These are phyloP conservation scores for Diorhabda sublineata DNA, from an alignment of 1,140 invertebrate species.

Conservation along the genomic window DNA sequence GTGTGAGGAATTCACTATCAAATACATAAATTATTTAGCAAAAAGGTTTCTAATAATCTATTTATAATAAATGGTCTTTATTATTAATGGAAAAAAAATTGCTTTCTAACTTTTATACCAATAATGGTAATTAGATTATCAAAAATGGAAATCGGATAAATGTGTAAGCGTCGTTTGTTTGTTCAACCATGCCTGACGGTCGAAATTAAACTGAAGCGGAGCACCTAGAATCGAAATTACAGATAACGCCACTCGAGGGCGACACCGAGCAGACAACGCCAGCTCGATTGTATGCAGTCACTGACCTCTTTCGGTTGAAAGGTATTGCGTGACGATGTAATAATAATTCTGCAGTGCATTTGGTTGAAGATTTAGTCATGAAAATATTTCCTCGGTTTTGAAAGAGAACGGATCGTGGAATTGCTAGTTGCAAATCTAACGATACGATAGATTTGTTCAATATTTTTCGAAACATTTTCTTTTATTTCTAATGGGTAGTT, in stretches of 20 bases:
- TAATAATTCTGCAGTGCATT: constrained; percentile 2
- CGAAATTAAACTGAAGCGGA: background rate
- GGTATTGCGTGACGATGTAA: constrained; percentile 9
- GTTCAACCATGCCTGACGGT: background rate
- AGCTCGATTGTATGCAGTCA: constrained; percentile 15
- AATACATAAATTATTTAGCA: too few relatives aligned
- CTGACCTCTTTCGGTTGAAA: constrained; percentile 17
- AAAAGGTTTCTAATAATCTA: too few relatives aligned
- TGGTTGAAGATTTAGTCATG: constrained; percentile 2
- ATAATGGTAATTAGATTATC: background rate
- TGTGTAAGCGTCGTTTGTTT: background rate
- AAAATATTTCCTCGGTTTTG: background rate
- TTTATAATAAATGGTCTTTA: too few relatives aligned
- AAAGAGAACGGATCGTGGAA: background rate
- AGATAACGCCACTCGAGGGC: constrained; percentile 10
- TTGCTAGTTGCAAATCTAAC: background rate
- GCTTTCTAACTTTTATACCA: too few relatives aligned
- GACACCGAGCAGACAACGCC: constrained; percentile 7
- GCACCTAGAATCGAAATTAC: background rate
- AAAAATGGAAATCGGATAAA: background rate
- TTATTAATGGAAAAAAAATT: too few relatives aligned
- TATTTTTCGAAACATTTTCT: too few relatives aligned
- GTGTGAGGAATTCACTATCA: too few relatives aligned
- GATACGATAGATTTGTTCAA: background rate
- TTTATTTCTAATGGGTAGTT: too few relatives aligned